Conservation (phyloP, 2,888 invertebrate species). For the Ditylenchus weischeri region DNA sequence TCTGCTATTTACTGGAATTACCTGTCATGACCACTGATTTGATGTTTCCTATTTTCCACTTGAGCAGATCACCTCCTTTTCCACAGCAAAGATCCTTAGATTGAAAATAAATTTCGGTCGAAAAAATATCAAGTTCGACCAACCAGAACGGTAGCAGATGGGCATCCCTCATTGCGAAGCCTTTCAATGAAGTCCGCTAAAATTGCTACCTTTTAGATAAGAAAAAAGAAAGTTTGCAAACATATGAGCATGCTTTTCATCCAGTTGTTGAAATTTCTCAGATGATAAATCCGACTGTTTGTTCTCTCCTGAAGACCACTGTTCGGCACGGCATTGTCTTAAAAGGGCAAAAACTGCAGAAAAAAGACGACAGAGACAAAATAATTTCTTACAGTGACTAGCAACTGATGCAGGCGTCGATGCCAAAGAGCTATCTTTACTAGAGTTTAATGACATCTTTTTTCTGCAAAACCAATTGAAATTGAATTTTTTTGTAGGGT, state of each 20-base stretch:
- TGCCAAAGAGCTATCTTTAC: too few relatives aligned
- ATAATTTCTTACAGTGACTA: too few relatives aligned
- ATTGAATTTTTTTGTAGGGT: too few relatives aligned
- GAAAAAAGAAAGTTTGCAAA: constrained; percentile 61
- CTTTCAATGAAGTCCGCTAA: constrained; percentile 34
- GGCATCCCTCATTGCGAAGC: constrained; percentile 27
- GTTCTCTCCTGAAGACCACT: constrained; percentile 76
- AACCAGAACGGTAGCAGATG: constrained; percentile 65
- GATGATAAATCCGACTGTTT: constrained; percentile 83
- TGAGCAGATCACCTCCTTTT: constrained; percentile 95
- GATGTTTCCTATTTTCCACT: constrained; percentile 67
- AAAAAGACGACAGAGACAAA: neutral
- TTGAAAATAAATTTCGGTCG: too few relatives aligned
- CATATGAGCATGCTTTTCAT: constrained; percentile 90
- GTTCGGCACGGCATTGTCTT: constrained; percentile 78
- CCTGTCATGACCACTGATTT: constrained; percentile 54
- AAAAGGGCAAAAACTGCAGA: neutral
- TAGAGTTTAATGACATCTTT: too few relatives aligned
- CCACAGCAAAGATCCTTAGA: constrained; percentile 84
- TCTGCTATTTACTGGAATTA: constrained; percentile 20
- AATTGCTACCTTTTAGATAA: constrained; percentile 3
- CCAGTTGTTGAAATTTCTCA: constrained; percentile 99
- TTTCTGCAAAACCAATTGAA: too few relatives aligned
- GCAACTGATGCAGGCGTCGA: too few relatives aligned
- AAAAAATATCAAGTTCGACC: too few relatives aligned